Conservation (phyloP, 1,140 invertebrate species). For the Calosoma granatense region DNA sequence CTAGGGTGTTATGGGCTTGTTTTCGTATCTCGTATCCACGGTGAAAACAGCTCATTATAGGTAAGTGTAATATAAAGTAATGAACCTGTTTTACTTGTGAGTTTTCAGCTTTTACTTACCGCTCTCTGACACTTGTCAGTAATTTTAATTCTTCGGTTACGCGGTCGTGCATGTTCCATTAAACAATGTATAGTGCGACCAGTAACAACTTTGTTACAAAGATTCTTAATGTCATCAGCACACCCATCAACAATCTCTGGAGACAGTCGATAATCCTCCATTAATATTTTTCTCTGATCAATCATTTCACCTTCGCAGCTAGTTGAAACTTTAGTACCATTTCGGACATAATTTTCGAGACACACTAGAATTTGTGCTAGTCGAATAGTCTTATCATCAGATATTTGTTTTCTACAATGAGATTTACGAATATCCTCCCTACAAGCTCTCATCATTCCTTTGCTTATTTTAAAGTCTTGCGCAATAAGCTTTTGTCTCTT, state of each 20-base stretch:
- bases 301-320: constrained; percentile 82
- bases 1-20: too few relatives aligned
- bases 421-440: constrained; percentile 80
- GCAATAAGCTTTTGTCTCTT: constrained; percentile 79
- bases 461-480: constrained; percentile 84
- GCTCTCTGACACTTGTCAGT: constrained; percentile 56
- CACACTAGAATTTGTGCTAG: constrained; percentile 88
- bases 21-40: too few relatives aligned
- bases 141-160: constrained; percentile 48
- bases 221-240: constrained; percentile 69
- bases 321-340: constrained; percentile 56
- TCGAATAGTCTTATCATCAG: constrained; percentile 71
- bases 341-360: constrained; percentile 75
- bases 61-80: too few relatives aligned
- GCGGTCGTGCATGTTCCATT: constrained; percentile 76
- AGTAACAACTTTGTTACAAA: constrained; percentile 54
- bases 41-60: too few relatives aligned
- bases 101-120: constrained; percentile 36
- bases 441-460: constrained; percentile 79
- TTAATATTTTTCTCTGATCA: constrained; percentile 78
- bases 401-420: constrained; percentile 61
- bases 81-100: too few relatives aligned
- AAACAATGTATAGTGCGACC: constrained; percentile 93
- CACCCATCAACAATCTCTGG: constrained; percentile 87
- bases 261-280: constrained; percentile 87